Percentiles rank a stretch among this genome's conserved stretches.
Evolutionary conservation across 1,140 invertebrate genomes (phyloP).

Genomic region (Teleogryllus occipitalis): DNA sequence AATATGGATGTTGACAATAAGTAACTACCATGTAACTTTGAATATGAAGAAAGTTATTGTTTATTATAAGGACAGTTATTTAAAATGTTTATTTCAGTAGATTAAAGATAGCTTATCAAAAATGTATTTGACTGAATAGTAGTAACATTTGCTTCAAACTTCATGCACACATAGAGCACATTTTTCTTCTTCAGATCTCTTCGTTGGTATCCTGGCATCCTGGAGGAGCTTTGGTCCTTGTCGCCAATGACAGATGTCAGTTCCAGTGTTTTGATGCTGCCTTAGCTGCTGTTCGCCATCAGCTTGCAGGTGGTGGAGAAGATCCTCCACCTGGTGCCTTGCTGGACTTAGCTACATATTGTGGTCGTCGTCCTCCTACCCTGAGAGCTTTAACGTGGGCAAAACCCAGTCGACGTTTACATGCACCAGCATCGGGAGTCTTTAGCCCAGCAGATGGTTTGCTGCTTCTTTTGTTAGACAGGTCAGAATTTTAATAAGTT

Average conservation of each 20-base stretch:
- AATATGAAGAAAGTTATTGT: too few species aligned
- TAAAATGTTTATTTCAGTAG: too few species aligned
- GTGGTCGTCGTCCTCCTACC: constrained; percentile 30
- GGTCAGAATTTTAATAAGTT: constrained; percentile 36
- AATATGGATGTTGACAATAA: too few species aligned
- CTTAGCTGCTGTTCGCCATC: constrained; percentile 54
- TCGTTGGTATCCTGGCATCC: constrained; percentile 63
- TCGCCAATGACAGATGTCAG: constrained; percentile 62
- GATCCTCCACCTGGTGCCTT: constrained; percentile 52
- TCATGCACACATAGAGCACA: neutral
- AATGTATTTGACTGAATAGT: too few species aligned
- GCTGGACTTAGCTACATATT: constrained; percentile 60
- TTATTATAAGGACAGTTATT: too few species aligned
- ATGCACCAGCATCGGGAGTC: constrained; percentile 33
- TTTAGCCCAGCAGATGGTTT: constrained; percentile 29
- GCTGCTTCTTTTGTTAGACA: constrained; percentile 51
- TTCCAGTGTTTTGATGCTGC: constrained; percentile 71
- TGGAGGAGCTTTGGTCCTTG: constrained; percentile 55
- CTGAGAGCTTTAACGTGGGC: neutral
- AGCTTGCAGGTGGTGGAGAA: constrained; percentile 55
- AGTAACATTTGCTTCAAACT: too few species aligned
- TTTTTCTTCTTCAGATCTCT: constrained; percentile 46
- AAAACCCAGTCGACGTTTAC: constrained; percentile 12
- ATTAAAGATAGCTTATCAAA: too few species aligned
- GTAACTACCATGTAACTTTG: too few species aligned